Conservation (phyloP, 2,888 invertebrate species). For the Flexamia atlantica region DNA sequence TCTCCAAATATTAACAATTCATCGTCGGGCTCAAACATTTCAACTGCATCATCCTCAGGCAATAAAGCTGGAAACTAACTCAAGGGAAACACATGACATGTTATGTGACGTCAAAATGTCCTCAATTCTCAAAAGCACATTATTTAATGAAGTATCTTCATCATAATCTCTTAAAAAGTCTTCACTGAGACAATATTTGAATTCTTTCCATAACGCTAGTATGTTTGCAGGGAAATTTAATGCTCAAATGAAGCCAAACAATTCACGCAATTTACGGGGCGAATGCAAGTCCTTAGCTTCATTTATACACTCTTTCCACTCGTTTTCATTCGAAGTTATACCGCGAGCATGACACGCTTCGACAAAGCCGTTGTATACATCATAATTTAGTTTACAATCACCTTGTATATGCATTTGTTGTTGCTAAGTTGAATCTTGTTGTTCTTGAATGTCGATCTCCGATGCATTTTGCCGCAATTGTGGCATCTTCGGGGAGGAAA, state of each 20-base stretch:
- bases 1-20: constrained; percentile 33
- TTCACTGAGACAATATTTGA: neutral
- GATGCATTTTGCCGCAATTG: too few species aligned
- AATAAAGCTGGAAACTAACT: neutral
- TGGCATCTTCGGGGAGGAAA: too few species aligned
- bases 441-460: too few species aligned
- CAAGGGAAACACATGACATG: constrained; percentile 29
- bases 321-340: constrained; percentile 38
- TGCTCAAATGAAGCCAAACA: constrained; percentile 44
- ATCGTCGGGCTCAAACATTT: constrained; percentile 11
- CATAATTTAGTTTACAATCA: too few species aligned
- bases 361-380: neutral
- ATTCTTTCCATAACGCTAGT: constrained; percentile 26
- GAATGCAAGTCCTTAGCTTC: neutral
- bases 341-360: constrained; percentile 12
- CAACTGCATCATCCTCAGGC: constrained; percentile 36
- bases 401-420: too few species aligned
- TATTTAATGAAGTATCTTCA: neutral
- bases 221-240: constrained; percentile 10
- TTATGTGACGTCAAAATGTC: constrained; percentile 32
- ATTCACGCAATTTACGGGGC: constrained; percentile 30
- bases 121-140: neutral
- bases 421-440: too few species aligned
- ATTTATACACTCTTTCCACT: constrained; percentile 14
- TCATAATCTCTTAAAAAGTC: constrained; percentile 14